Percentiles rank a stretch among this genome's conserved stretches.
These are phyloP conservation scores for Sphyrna mokarran DNA, from an alignment of 2,113 vertebrate species.

Conservation along the genomic window DNA sequence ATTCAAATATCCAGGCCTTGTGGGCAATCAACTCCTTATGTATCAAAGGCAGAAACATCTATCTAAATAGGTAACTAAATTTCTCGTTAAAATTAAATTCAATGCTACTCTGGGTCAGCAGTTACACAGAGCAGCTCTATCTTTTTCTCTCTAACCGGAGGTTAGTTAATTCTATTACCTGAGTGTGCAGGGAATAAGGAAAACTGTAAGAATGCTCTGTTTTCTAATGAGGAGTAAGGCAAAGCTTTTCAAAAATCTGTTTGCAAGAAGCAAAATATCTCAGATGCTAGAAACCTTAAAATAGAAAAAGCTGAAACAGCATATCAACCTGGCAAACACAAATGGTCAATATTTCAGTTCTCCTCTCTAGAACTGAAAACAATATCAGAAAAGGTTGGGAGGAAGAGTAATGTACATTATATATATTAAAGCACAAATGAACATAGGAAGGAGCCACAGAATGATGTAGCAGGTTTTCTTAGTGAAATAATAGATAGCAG, in stretches of 20 bases:
- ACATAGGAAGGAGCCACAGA: neutral
- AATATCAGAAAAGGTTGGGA: neutral
- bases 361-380: too few relatives aligned
- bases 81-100: neutral
- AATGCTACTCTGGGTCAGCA: neutral
- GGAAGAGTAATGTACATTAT: neutral
- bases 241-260: neutral
- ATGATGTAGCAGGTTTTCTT: neutral
- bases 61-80: neutral
- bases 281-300: neutral
- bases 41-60: neutral
- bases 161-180: neutral
- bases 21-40: neutral
- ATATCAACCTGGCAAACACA: neutral
- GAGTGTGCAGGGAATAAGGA: neutral
- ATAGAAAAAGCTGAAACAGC: neutral
- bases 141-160: neutral
- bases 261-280: neutral
- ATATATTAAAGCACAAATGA: neutral
- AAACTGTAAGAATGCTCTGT: neutral
- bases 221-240: neutral
- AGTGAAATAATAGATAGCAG: neutral
- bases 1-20: neutral
- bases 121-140: slow-evolving; percentile 8
- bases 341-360: neutral